Base-by-base conservation (phyloP, 2,888 invertebrate genomes). In the Ametastegia equiseti region DNA sequence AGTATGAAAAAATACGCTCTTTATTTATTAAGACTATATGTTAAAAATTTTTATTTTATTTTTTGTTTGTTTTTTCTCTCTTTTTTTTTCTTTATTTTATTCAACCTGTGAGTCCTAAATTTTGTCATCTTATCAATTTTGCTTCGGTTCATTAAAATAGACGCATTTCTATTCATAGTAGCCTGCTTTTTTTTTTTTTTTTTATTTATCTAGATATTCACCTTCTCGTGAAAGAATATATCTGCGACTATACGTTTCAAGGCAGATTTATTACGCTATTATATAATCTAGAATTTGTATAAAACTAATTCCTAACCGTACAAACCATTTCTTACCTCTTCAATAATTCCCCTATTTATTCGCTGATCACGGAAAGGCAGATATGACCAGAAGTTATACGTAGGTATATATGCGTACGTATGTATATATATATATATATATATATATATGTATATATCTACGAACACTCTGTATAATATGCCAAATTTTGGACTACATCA, bases 221-320 rank as follows among this genome's bases (percentile, higher is more conserved):
- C 54, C 80, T 15, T 78, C 50, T 81, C 80, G 30, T 47, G 71
- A 71, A 71, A 63, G 63, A 60, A 67, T 81, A 78, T 77, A 39
- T 77, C 45, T 77, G 54, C 73, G 63, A 50, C 60, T 80, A 80
- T 81, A 83, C 79, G 80, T 83, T 79, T 81, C 78, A 81, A 81
- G 80, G 82, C 75, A 75, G 75, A 75, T 50, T 71, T 23, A 54
- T 75, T 54, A 75, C 27, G 23, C 50, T 54, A n/a, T 50, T 36
- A 60, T 78, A 78, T 78, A 60, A 78, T 60, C 78, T 78, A 78
- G 27, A 60, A 60, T 78, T 78, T 42, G 57, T 78, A 78, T 60
- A 78, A 78, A 78, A 78, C 78, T 78, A 78, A 78, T 57, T 30
- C 60, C 60, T 78, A 78, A 78, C 33, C 60, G 42, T 50, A 33